phyloP scores from a whole-genome alignment of 2,113 vertebrate genomes.

The Syrmaticus mikado region DNA sequence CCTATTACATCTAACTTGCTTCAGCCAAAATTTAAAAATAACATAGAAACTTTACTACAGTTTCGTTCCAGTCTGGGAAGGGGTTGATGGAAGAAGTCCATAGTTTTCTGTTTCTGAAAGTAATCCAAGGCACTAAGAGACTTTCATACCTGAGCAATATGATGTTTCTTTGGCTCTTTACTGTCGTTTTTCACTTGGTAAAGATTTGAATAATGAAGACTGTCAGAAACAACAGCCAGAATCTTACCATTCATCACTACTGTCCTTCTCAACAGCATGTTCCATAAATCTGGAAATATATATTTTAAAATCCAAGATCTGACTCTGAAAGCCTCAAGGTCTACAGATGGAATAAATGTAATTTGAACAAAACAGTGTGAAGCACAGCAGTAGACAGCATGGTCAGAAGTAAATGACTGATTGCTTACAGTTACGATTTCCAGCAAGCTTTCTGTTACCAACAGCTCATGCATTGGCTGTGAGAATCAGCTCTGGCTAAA shows the following conservation, averaged over 20 bases:
- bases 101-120: neutral
- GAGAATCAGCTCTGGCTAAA: neutral
- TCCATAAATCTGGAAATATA: neutral
- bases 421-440: neutral
- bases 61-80: slow-evolving; percentile 64
- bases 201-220: neutral
- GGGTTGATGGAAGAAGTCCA: slow-evolving; percentile 1
- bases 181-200: neutral
- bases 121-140: neutral
- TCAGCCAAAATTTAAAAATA: slow-evolving; percentile 75
- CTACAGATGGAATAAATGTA: neutral
- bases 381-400: neutral
- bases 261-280: neutral
- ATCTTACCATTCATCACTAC: neutral
- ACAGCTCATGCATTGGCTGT: neutral
- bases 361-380: neutral
- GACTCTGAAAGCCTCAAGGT: neutral
- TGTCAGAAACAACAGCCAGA: neutral
- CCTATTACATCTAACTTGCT: slow-evolving; percentile 64
- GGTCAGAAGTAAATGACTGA: neutral
- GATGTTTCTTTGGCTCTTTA: neutral
- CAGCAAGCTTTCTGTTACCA: neutral
- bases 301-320: neutral
- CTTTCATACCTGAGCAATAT: neutral
- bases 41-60: slow-evolving; percentile 17